Base-by-base conservation (phyloP, 1,140 invertebrate species). In the Drosophila pallidifrons region DNA sequence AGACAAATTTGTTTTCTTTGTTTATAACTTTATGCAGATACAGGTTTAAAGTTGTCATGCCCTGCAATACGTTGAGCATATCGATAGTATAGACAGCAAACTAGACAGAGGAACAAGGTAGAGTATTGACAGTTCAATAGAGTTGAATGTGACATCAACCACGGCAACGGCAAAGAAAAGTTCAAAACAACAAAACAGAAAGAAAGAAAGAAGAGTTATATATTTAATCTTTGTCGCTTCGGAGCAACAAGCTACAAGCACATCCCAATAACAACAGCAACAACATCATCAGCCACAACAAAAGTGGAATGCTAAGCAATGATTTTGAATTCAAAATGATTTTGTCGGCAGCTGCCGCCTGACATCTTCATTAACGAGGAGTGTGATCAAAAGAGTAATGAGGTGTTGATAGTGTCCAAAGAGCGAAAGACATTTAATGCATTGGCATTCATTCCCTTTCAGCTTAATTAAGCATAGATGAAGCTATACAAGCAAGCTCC, bases 1-100 rank as follows among this genome's bases (percentile, higher is more conserved):
- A 91, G 89, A 91, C 89, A 91, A 91, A 91, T 91, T 91, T 89
- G 85, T 89, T 89, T 89, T 89, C 85, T 85, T 89, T 89, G 81
- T 85, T 89, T 89, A 85, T 89, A 89, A 85, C 86, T 90, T 85
- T 89, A 88, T 80, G 81, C 80, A 89, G 80, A 88, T 82, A 82
- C 83, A 78, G 83, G 83, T 88, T 88, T 81, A 35, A 60, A 55
- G 16, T 64, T 47, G 35, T 28, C 28, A 43, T 69, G 20, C 71
- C 11, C 67, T 75, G 6, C 38, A 32, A 5, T 4, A 25, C 6
- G 3, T 43, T 43, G 57, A 68, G 71, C 72, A 73, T 55, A 43
- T 68, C 35, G 35, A 8, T 10, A 10, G 4, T 5, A 49, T 35
- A 55, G 35, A 30, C 20, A 43, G 25, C 32, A 6, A 5, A 32